Evolutionary conservation across 2,888 invertebrate species (phyloP), one percentile per base, ranked within the genome.

Genomic region (Copidosoma aretas): DNA sequence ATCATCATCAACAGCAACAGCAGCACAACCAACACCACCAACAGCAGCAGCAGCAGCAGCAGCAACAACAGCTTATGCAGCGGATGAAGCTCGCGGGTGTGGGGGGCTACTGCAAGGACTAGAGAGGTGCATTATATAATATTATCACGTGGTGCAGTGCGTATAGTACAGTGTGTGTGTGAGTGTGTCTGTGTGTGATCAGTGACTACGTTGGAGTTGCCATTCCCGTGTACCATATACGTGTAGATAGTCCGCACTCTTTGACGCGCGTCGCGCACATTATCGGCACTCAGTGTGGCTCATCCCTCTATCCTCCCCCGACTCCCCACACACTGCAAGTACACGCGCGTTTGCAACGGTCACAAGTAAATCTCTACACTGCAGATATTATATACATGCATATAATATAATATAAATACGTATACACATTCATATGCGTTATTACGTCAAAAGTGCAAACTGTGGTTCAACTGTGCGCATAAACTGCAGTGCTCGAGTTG

Each of bases 191-290:
- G 32, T 32, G 32, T 8, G 32, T 8, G 4, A 8, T 32, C 8
- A 32, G 8, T 5, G 32, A 5, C 8, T 32, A 3, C 22, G 53
- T 4, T 46, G 19, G 22, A n/a, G n/a, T 53, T 21, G 3, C 21
- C 10, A 41, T 73, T 77, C 78, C 81, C 82, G 82, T 82, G 82
- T 80, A 62, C 82, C 82, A 82, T 73, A 46, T 8, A 41, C 41
- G 74, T 82, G 82, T 82, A 82, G 82, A 82, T 82, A 82, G 79
- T 76, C 75, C n/a, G 79, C 80, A 80, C 79, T n/a, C 57, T 76
- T 76, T 77, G 73, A 78, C 78, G 77, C 43, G 17, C 74, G 78
- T 78, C n/a, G n/a, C n/a, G n/a, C n/a, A n/a, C n/a, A n/a, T n/a
- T n/a, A n/a, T n/a, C n/a, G n/a, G n/a, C n/a, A n/a, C n/a, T n/a